Conservation (phyloP, 2,888 invertebrate species). For the Alcis repandata region DNA sequence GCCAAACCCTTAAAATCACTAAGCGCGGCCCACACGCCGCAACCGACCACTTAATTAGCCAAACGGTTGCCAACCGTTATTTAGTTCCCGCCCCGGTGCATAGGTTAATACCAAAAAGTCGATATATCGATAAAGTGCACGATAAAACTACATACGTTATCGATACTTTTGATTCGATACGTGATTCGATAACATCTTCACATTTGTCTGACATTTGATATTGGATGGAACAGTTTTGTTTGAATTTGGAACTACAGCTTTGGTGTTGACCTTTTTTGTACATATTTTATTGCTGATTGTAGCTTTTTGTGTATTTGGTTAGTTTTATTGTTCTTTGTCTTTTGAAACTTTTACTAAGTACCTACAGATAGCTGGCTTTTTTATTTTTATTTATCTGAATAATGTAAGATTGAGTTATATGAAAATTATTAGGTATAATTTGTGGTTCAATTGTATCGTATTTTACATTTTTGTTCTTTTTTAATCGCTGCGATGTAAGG, state of each 20-base stretch:
- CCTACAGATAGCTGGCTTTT: too few relatives aligned
- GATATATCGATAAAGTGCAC: slow-evolving; percentile 18
- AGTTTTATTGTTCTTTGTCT: slow-evolving; percentile 4
- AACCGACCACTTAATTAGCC: slow-evolving; percentile 23
- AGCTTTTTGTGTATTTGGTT: not conserved
- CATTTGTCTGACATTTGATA: slow-evolving; percentile 32
- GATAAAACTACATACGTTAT: slow-evolving; percentile 25
- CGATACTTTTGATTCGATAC: slow-evolving; percentile 37
- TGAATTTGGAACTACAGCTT: slow-evolving; percentile 13
- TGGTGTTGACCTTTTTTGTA: slow-evolving; percentile 11
- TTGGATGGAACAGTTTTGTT: slow-evolving; percentile 17
- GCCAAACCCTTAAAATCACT: slow-evolving; percentile 15
- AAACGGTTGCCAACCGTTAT: slow-evolving; percentile 22
- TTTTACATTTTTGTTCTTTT: too few relatives aligned
- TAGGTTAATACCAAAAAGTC: slow-evolving; percentile 23
- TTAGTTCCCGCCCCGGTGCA: slow-evolving; percentile 20
- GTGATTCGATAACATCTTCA: slow-evolving; percentile 43
- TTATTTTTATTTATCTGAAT: too few relatives aligned
- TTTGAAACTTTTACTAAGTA: not conserved
- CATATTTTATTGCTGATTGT: not conserved
- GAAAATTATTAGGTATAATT: too few relatives aligned
- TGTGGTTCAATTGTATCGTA: too few relatives aligned
- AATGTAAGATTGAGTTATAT: too few relatives aligned
- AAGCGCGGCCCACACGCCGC: not conserved
- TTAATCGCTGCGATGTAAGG: too few relatives aligned